Evolutionary conservation across 1,140 invertebrate genomes (phyloP).

Genomic region (Drosophila oshimai): DNA sequence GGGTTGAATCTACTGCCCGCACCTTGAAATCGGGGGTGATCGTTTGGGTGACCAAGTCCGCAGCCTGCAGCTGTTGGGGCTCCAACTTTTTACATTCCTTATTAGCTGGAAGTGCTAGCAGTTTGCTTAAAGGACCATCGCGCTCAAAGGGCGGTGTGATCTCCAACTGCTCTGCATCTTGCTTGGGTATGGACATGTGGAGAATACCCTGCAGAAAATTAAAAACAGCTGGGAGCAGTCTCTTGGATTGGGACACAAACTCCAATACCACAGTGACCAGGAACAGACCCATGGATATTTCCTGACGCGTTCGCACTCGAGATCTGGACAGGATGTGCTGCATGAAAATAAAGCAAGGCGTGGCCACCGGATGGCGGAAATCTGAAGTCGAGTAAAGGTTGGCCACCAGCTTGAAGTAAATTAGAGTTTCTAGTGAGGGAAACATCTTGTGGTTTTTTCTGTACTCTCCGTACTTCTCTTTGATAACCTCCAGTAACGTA

Average conservation of each 20-base stretch:
- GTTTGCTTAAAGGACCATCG: constrained; percentile 79
- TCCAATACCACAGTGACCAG: constrained; percentile 89
- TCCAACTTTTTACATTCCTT: constrained; percentile 29
- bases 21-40: constrained; percentile 86
- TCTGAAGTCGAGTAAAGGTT: constrained; percentile 94
- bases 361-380: constrained; percentile 92
- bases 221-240: constrained; percentile 89
- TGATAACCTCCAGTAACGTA: constrained; percentile 87
- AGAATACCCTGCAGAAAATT: constrained; percentile 90
- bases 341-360: constrained; percentile 92
- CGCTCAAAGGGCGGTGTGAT: constrained; percentile 87
- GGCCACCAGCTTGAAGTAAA: constrained; percentile 91
- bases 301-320: constrained; percentile 85
- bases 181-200: constrained; percentile 86
- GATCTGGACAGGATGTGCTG: constrained; percentile 89
- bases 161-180: constrained; percentile 84
- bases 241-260: constrained; percentile 91
- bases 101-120: constrained; percentile 48
- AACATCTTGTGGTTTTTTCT: constrained; percentile 85
- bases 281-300: constrained; percentile 91
- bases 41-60: constrained; percentile 61
- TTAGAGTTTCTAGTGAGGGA: constrained; percentile 88
- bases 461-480: constrained; percentile 89
- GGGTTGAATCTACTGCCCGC: constrained; percentile 83
- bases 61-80: constrained; percentile 32